These are phyloP conservation scores for Melinaea menophilus DNA, from an alignment of 2,888 invertebrate genomes.

Conservation along the genomic window DNA sequence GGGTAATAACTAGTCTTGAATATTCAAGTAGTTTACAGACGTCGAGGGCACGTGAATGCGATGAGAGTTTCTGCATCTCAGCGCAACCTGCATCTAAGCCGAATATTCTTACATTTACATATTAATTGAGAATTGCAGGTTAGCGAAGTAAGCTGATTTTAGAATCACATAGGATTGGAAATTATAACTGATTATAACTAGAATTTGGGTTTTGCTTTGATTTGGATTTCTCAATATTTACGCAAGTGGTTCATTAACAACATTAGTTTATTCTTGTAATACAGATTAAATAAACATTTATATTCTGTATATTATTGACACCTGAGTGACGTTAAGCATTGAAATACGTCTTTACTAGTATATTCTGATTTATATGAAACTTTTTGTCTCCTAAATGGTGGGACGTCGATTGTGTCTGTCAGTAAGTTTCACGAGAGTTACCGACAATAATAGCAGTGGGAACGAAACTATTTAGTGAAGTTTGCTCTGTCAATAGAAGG, in stretches of 20 bases:
- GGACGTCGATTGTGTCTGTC: slow-evolving; percentile 45
- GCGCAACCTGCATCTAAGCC: slow-evolving; percentile 47
- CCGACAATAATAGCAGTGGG: slow-evolving; percentile 69
- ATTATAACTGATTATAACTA: slow-evolving; percentile 27
- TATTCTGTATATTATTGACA: no score
- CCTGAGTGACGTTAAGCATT: no score
- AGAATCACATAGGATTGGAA: slow-evolving; percentile 27
- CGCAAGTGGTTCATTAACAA: no score
- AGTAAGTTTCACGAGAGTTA: slow-evolving; percentile 67
- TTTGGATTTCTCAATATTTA: no score
- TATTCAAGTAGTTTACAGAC: neutral
- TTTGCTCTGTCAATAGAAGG: slow-evolving; percentile 71
- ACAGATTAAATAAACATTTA: no score
- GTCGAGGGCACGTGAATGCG: slow-evolving; percentile 25
- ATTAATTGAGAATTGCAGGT: slow-evolving; percentile 66
- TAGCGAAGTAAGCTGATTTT: slow-evolving; percentile 57
- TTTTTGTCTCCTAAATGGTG: slow-evolving; percentile 33
- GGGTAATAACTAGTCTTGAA: no score
- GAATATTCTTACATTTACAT: slow-evolving; percentile 66
- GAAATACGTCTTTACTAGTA: neutral
- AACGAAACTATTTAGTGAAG: slow-evolving; percentile 75
- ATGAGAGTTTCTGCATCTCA: slow-evolving; percentile 45
- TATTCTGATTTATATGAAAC: slow-evolving; percentile 25
- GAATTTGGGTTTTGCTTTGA: slow-evolving; percentile 13
- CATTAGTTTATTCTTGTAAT: no score